Evolutionary conservation across 1,140 invertebrate genomes (phyloP).

Genomic region (Lepidurus apus): DNA sequence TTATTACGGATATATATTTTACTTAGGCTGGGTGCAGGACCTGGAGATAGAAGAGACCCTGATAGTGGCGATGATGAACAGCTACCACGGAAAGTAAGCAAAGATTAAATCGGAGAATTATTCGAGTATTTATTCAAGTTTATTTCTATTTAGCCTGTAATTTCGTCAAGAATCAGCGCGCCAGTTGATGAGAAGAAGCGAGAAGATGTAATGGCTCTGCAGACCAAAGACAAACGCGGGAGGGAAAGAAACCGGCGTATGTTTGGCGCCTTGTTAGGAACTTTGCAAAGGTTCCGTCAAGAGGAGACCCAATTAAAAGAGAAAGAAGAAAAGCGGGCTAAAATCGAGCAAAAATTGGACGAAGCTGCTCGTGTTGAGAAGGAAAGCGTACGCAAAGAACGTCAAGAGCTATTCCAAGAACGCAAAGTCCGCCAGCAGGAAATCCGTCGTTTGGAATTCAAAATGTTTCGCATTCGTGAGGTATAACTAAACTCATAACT

Average conservation of each 20-base stretch:
- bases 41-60: slow-evolving; percentile 37
- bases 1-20: background rate
- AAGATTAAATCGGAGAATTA: slow-evolving; percentile 30
- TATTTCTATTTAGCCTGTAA: slow-evolving; percentile 43
- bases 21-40: slow-evolving; percentile 28
- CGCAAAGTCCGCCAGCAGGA: slow-evolving; percentile 80
- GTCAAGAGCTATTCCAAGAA: slow-evolving; percentile 75
- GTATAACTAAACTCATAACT: slow-evolving; percentile 48
- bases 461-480: slow-evolving; percentile 78
- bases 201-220: slow-evolving; percentile 72
- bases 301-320: slow-evolving; percentile 83
- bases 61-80: slow-evolving; percentile 46
- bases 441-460: slow-evolving; percentile 81
- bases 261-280: slow-evolving; percentile 90
- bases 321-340: slow-evolving; percentile 69
- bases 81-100: slow-evolving; percentile 41
- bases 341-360: slow-evolving; percentile 89
- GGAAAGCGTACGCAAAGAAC: slow-evolving; percentile 74
- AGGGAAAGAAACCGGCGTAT: slow-evolving; percentile 83
- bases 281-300: slow-evolving; percentile 88
- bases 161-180: slow-evolving; percentile 48
- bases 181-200: slow-evolving; percentile 51
- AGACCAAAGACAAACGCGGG: slow-evolving; percentile 74
- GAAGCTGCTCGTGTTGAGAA: slow-evolving; percentile 81
- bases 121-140: slow-evolving; percentile 25